Evolutionary conservation across 2,888 invertebrate species (phyloP).

Genomic region (Erannis defoliaria): DNA sequence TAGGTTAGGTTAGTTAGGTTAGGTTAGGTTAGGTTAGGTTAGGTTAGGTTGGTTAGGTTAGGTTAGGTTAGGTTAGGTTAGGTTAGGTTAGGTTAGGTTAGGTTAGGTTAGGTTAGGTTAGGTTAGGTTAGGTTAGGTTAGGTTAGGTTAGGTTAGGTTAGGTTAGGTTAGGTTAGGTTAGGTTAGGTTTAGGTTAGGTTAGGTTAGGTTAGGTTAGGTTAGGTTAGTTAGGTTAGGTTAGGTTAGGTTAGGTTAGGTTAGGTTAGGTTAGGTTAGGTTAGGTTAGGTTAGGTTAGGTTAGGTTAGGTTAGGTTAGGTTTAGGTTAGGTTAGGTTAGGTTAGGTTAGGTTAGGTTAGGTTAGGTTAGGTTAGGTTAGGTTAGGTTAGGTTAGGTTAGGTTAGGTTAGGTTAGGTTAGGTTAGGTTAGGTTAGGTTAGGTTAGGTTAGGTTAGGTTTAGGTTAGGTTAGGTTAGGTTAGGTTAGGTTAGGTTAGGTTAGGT

Average conservation of each 20-base stretch:
- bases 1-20: too few relatives aligned
- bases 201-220: constrained; percentile 42
- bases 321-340: constrained; percentile 35
- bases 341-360: constrained; percentile 37
- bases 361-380: constrained; percentile 39
- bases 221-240: constrained; percentile 45
- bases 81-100: too few relatives aligned
- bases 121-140: too few relatives aligned
- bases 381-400: constrained; percentile 39
- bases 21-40: too few relatives aligned
- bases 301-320: too few relatives aligned
- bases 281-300: constrained; percentile 36
- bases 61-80: too few relatives aligned
- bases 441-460: constrained; percentile 35
- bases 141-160: too few relatives aligned
- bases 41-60: too few relatives aligned
- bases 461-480: constrained; percentile 34
- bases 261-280: constrained; percentile 37
- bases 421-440: constrained; percentile 25
- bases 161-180: too few relatives aligned
- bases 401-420: constrained; percentile 33
- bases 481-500: constrained; percentile 36
- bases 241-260: constrained; percentile 40
- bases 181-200: constrained; percentile 44
- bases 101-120: too few relatives aligned